phyloP scores from a whole-genome alignment of 1,140 invertebrate genomes.

The Dreissena polymorpha region DNA sequence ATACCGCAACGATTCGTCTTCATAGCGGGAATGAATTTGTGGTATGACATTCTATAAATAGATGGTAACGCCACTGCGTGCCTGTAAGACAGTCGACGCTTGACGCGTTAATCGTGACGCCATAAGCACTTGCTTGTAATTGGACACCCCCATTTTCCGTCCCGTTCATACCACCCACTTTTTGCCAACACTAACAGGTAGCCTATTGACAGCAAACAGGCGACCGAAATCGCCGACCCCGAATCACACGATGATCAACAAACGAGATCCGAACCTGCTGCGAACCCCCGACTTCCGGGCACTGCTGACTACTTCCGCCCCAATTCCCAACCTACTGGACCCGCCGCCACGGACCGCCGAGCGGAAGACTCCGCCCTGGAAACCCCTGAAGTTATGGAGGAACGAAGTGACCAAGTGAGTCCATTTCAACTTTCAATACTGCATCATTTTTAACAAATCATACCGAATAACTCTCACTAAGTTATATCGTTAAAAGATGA shows the following conservation, averaged over 20 bases:
- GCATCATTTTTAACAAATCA: neutral
- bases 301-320: conserved; percentile 31
- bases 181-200: conserved; percentile 1
- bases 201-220: conserved; percentile 32
- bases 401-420: conserved; percentile 58
- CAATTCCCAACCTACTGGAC: conserved; percentile 54
- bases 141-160: too few relatives aligned
- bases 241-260: conserved; percentile 49
- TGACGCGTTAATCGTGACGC: too few relatives aligned
- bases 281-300: conserved; percentile 45
- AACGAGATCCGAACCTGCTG: conserved; percentile 13
- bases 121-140: too few relatives aligned
- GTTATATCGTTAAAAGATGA: neutral
- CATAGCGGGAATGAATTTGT: too few relatives aligned
- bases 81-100: too few relatives aligned
- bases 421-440: neutral
- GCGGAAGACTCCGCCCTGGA: conserved; percentile 1
- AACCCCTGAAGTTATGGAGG: conserved; percentile 50
- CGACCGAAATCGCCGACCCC: conserved; percentile 45
- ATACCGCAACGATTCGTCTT: too few relatives aligned
- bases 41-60: too few relatives aligned
- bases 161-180: too few relatives aligned
- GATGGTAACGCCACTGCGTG: too few relatives aligned
- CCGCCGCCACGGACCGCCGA: conserved; percentile 2
- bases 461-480: neutral